Percentiles rank a stretch among this genome's conserved stretches.
Evolutionary conservation across 2,797 vertebrate genomes (phyloP).

Genomic region (Alosa sapidissima): DNA sequence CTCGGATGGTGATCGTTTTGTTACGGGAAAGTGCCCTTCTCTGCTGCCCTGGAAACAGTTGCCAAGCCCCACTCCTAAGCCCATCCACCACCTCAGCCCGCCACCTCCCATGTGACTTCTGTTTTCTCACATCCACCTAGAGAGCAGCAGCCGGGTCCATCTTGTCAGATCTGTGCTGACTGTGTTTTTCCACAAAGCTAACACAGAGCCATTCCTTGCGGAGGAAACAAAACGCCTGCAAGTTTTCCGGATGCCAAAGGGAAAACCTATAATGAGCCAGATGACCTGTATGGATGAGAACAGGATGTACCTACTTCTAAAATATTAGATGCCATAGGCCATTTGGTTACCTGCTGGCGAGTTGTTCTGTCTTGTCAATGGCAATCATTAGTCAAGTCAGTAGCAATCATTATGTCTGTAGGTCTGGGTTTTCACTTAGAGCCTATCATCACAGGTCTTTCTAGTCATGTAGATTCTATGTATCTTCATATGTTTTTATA

Average conservation of each 20-base stretch:
- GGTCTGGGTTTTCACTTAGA: background rate
- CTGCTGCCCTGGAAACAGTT: conserved; percentile 11
- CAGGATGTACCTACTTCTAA: background rate
- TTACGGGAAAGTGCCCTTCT: background rate
- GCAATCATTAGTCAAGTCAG: no score
- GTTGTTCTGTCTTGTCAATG: no score
- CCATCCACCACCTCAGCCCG: background rate
- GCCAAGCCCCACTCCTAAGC: background rate
- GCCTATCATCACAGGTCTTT: background rate
- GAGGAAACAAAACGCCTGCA: background rate
- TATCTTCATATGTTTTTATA: no score
- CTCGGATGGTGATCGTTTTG: background rate
- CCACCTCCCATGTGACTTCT: background rate
- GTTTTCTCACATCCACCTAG: background rate
- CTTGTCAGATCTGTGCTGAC: background rate
- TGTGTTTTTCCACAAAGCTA: conserved; percentile 39
- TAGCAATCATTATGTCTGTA: no score
- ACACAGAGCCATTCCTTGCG: background rate
- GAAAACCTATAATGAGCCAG: conserved; percentile 12
- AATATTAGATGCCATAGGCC: background rate
- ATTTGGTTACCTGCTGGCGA: background rate
- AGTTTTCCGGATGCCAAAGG: background rate
- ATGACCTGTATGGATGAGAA: background rate
- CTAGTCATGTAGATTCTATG: no score
- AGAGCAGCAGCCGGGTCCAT: background rate